A percentile compares a stretch with the other conserved stretches of the same genome.
Conservation (phyloP, 2,888 invertebrate species). For the Philereme transversata region DNA sequence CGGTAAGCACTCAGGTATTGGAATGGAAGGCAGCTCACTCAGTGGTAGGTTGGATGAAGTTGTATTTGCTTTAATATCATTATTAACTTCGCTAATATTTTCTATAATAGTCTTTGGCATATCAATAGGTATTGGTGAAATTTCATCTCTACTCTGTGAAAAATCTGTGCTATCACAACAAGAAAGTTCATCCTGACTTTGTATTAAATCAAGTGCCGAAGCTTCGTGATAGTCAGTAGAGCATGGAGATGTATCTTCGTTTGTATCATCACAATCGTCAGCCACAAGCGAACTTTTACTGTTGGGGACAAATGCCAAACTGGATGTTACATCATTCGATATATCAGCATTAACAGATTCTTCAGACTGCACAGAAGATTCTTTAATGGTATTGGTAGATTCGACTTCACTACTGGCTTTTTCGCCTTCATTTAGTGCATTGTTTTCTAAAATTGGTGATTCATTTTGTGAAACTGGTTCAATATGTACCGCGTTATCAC, state of each 20-base stretch:
- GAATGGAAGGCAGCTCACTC: constrained; percentile 69
- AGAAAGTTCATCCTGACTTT: constrained; percentile 73
- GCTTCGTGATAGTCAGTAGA: constrained; percentile 80
- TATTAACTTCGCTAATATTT: constrained; percentile 30
- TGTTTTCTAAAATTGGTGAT: constrained; percentile 44
- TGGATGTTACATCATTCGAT: constrained; percentile 76
- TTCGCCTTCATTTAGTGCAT: constrained; percentile 57
- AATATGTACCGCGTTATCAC: constrained; percentile 25
- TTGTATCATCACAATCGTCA: constrained; percentile 67
- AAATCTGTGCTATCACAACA: constrained; percentile 73
- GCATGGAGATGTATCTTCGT: constrained; percentile 76
- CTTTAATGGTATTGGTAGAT: constrained; percentile 51
- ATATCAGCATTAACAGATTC: constrained; percentile 75
- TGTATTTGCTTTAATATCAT: constrained; percentile 36
- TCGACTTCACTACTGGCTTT: constrained; percentile 51
- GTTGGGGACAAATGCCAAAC: constrained; percentile 76
- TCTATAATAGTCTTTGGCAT: constrained; percentile 37
- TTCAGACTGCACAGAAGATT: constrained; percentile 66
- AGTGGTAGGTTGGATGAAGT: constrained; percentile 57
- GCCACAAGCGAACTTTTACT: constrained; percentile 73
- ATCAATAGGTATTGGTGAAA: constrained; percentile 34
- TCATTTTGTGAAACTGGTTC: constrained; percentile 35
- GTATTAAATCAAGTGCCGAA: constrained; percentile 72
- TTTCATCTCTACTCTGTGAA: constrained; percentile 77
- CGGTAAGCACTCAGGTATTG: constrained; percentile 56